These are phyloP conservation scores for Augiades crinisus DNA, from an alignment of 2,888 invertebrate genomes.

Conservation along the genomic window DNA sequence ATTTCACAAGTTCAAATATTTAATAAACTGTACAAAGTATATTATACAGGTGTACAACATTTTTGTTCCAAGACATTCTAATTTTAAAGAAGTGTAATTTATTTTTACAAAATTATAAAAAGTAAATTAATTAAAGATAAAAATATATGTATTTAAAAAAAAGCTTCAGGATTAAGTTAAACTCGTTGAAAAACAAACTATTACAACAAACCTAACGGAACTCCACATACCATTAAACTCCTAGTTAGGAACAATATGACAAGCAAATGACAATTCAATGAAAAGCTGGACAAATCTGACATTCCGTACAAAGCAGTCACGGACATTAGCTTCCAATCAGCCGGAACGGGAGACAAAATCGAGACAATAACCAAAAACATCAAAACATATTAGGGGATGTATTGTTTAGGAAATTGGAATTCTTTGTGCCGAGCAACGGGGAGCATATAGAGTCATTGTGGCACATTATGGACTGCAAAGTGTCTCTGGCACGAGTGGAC, in stretches of 20 bases:
- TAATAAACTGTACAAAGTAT: no score
- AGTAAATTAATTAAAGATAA: no score
- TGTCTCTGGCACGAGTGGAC: conserved; percentile 42
- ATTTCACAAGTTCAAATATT: no score
- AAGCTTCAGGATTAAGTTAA: conserved; percentile 2
- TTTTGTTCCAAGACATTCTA: no score
- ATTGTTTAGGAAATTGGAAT: conserved; percentile 72
- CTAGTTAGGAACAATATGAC: conserved; percentile 48
- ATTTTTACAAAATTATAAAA: no score
- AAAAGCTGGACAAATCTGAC: conserved; percentile 43
- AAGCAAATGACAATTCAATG: conserved; percentile 41
- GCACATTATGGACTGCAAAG: conserved; percentile 47
- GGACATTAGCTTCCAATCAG: conserved; percentile 63
- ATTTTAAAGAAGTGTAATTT: no score
- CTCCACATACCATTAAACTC: conserved; percentile 51
- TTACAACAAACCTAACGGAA: conserved; percentile 44
- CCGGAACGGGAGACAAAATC: conserved; percentile 46
- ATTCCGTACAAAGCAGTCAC: conserved; percentile 52
- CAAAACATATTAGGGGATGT: conserved; percentile 74
- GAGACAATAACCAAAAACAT: conserved; percentile 63
- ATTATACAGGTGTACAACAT: no score
- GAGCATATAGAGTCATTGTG: conserved; percentile 54
- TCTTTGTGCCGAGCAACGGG: conserved; percentile 64
- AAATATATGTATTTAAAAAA: not conserved
- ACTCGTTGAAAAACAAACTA: not conserved